These are phyloP conservation scores for Sorex araneus DNA, from an alignment of 2,113 vertebrate species.

Conservation along the genomic window DNA sequence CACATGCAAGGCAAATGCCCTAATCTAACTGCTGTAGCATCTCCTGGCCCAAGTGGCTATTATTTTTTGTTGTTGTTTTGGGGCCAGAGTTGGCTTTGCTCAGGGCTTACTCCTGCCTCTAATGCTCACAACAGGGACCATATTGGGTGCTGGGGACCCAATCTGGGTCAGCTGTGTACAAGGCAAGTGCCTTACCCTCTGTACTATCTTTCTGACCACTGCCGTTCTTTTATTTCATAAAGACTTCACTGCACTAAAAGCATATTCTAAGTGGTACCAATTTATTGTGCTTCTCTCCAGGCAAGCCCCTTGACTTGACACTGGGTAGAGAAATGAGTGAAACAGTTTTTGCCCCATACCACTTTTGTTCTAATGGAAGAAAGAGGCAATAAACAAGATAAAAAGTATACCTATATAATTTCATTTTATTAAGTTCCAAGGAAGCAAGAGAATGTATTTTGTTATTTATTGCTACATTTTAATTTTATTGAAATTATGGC, in stretches of 20 bases:
- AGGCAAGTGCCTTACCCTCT: too few species aligned
- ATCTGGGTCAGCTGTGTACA: too few species aligned
- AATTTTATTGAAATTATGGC: background rate
- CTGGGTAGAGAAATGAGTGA: background rate
- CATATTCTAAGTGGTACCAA: background rate
- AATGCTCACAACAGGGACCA: too few species aligned
- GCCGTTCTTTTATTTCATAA: conserved; percentile 29
- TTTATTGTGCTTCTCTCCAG: background rate
- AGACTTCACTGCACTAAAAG: background rate
- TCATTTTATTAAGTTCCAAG: conserved; percentile 20
- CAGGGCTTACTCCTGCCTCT: too few species aligned
- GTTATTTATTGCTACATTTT: background rate
- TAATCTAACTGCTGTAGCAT: too few species aligned
- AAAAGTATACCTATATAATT: background rate
- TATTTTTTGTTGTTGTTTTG: too few species aligned
- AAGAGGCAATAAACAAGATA: background rate
- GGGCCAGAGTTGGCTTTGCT: too few species aligned
- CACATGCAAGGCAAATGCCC: too few species aligned
- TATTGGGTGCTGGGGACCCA: too few species aligned
- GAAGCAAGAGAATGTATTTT: background rate
- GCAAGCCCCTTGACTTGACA: background rate
- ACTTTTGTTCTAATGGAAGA: background rate
- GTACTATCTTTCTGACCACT: background rate
- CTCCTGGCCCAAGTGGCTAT: too few species aligned
- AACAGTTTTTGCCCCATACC: background rate